Evolutionary conservation across 2,113 vertebrate genomes (phyloP), one percentile per base, ranked within the genome.

Genomic region (Myxocyprinus asiaticus): DNA sequence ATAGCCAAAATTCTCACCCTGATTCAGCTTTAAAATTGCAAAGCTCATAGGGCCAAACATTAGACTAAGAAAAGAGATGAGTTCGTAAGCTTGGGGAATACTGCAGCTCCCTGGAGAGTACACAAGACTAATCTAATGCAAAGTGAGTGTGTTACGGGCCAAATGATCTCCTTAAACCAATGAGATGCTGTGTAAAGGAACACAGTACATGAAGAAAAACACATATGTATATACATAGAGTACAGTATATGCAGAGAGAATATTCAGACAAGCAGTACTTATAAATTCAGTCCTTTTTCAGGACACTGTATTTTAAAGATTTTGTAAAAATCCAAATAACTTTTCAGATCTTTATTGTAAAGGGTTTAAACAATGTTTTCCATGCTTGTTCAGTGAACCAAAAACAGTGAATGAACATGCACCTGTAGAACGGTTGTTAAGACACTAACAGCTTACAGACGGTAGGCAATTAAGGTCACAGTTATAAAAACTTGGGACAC

Each of bases 61-160:
- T 59, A 9, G 44, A 44, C 69, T 11, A 15, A 59, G 15, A 15
- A 56, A 45, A 17, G 6, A 43, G 22, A 55, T 9, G 12, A 11
- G 33, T 42, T 42, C 3, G 22, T 33, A 33, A 33, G 3, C 22
- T 33, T 33, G 22, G 22, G 22, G 22, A 33, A 33, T 33, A 33
- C 22, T 10, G 7, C 5, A 56, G 53, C 69, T 45, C 44, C 10
- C 17, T 53, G 33, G 68, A 55, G 50, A 43, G 22, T 7, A 11
- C 9, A 58, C 42, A 11, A 72, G 9, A 0, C 69, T 47, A 71
- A 58, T 71, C 11, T 71, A 58, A 71, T 71, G 14, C 53, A 71
- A 71, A 71, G 53, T 44, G 53, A 58, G 56, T 6, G 33, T 44
- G 68, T 58, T 9, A 7, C 53, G 56, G 7, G 42, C 68, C 22